Evolutionary conservation across 2,888 invertebrate genomes (phyloP).

Genomic region (Mimachlamys varia): DNA sequence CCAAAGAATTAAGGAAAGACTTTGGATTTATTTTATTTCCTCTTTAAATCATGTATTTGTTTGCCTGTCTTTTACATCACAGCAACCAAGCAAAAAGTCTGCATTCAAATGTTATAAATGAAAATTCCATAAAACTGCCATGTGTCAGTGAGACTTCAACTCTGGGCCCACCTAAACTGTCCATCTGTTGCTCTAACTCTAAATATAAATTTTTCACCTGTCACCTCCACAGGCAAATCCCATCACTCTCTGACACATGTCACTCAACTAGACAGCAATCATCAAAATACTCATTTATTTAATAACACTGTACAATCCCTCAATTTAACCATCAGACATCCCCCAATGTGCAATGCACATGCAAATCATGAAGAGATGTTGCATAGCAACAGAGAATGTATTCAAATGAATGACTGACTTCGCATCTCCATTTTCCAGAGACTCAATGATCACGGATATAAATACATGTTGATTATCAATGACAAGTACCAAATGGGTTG

Average conservation of each 20-base stretch:
- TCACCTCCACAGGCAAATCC: constrained; percentile 16
- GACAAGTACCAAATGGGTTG: not conserved
- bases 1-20: not conserved
- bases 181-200: constrained; percentile 26
- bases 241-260: constrained; percentile 17
- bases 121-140: constrained; percentile 31
- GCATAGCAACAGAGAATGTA: constrained; percentile 28
- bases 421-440: not conserved
- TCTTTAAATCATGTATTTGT: not conserved
- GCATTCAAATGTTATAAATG: constrained; percentile 27
- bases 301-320: constrained; percentile 11
- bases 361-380: not conserved
- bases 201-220: constrained; percentile 5
- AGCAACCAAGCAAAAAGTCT: not conserved
- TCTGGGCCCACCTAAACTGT: not conserved
- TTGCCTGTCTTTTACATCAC: constrained; percentile 19
- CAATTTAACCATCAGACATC: constrained; percentile 8
- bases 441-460: not conserved
- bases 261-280: constrained; percentile 31
- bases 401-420: constrained; percentile 2
- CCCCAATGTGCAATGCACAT: not conserved
- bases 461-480: constrained; percentile 19
- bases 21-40: not conserved
- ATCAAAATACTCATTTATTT: constrained; percentile 19
- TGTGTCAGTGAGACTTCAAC: constrained; percentile 3